phyloP scores from a whole-genome alignment of 2,797 vertebrate species.

The Hydrophis major region DNA sequence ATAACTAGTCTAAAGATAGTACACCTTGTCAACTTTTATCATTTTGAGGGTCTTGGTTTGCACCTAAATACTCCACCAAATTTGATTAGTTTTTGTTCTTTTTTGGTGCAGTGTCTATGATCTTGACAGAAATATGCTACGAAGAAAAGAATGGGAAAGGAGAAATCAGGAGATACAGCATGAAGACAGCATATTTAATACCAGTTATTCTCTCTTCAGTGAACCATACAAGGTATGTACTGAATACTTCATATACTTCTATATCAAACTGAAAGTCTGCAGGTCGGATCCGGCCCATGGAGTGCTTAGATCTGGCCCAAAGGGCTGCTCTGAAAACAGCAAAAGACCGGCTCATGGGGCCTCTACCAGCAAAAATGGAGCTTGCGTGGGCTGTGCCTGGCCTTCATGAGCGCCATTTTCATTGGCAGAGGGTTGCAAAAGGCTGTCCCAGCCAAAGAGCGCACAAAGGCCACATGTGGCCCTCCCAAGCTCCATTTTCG shows the following conservation, averaged over 20 bases:
- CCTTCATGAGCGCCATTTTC: too few relatives aligned
- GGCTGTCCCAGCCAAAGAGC: too few relatives aligned
- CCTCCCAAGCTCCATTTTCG: too few relatives aligned
- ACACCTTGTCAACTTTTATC: constrained; percentile 53
- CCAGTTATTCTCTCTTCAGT: constrained; percentile 78
- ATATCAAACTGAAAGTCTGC: too few relatives aligned
- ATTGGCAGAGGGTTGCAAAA: too few relatives aligned
- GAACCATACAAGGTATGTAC: constrained; percentile 79
- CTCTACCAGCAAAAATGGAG: too few relatives aligned
- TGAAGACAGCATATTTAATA: constrained; percentile 69
- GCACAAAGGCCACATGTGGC: too few relatives aligned
- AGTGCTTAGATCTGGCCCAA: too few relatives aligned
- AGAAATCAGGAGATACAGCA: constrained; percentile 77
- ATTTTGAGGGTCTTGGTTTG: constrained; percentile 46
- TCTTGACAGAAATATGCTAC: constrained; percentile 76
- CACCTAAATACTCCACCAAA: not conserved
- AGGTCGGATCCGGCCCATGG: too few relatives aligned
- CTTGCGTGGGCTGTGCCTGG: too few relatives aligned
- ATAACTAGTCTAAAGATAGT: not conserved
- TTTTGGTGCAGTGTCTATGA: constrained; percentile 72
- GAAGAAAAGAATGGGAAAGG: constrained; percentile 78
- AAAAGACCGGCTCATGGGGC: too few relatives aligned
- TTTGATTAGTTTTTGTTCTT: constrained; percentile 39
- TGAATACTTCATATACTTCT: not conserved
- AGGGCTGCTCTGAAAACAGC: too few relatives aligned